phyloP scores from a whole-genome alignment of 2,888 invertebrate genomes.

The Ectemnius cavifrons region DNA sequence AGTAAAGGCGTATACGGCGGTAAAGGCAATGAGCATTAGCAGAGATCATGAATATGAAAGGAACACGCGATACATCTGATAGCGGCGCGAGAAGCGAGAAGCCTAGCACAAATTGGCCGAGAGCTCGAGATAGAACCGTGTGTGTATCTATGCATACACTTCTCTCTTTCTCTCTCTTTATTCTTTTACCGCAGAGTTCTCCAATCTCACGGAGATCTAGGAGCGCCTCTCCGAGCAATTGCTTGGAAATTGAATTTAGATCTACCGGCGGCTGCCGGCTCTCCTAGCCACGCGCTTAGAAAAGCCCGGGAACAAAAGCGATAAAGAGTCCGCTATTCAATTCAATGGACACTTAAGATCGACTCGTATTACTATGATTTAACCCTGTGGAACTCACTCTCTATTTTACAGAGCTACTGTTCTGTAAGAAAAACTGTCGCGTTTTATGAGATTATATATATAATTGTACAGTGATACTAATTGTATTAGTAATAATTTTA shows the following conservation, averaged over 20 bases:
- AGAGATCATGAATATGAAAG: constrained; percentile 7
- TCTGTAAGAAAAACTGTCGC: too few species aligned
- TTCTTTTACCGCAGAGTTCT: not conserved
- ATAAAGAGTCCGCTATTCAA: too few species aligned
- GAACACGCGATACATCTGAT: constrained; percentile 4
- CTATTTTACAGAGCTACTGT: too few species aligned
- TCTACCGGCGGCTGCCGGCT: too few species aligned
- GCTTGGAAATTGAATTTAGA: constrained; percentile 1
- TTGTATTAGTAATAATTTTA: too few species aligned
- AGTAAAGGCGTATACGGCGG: not conserved
- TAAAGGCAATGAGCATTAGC: constrained; percentile 5
- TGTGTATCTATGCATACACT: not conserved
- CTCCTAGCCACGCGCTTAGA: too few species aligned
- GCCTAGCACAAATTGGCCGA: constrained; percentile 1
- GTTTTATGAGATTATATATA: too few species aligned
- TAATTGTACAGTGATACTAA: too few species aligned
- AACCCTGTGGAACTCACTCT: too few species aligned
- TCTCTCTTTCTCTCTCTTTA: constrained; percentile 1
- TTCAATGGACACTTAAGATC: too few species aligned
- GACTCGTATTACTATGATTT: too few species aligned
- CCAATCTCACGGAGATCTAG: not conserved
- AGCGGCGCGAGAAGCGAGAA: not conserved
- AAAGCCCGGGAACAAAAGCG: too few species aligned
- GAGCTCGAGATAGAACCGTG: not conserved
- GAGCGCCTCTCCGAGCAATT: not conserved